Evolutionary conservation across 1,140 invertebrate genomes (phyloP), one percentile per base, ranked within the genome.

Genomic region (Drosophila teissieri): DNA sequence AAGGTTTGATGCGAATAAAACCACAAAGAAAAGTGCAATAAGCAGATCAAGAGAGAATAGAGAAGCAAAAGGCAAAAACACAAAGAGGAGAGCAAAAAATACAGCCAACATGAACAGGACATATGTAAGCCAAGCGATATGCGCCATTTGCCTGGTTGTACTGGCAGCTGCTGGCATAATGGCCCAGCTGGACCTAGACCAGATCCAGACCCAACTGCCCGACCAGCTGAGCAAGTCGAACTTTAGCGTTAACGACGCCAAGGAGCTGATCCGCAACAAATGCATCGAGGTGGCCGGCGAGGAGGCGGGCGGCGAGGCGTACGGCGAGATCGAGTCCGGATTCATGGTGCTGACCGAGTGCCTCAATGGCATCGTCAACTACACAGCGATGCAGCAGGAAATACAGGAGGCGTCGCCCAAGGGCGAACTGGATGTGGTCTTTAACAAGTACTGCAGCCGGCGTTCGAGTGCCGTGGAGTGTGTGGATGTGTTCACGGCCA

Each of bases 361-460:
- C 70, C n/a, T 94, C 0, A 83, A 84, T 27, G 73, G 56, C 8
- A 82, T 95, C 7, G 78, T 95, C 0, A 94, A 95, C 67, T 64
- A 92, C 1, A 93, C 92, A 0, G 73, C 88, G 6, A 77, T 96
- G 6, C 92, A 95, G 52, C 76, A 92, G 12, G 95, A 96, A 78
- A 94, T 96, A 54, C 93, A 95, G 31, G 76, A 91, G n/a, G 94
- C 95, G 0, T 94, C 94, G 78, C 94, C 94, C 0, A 93, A 74
- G 6, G 95, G 95, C 5, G 94, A 95, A 54, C 83, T 96, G 58
- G 95, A 92, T 74, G 85, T 90, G 7, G 91, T 92, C 5, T 92
- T 92, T n/a, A 90, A 92, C 34, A 92, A 92, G 27, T 96, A 97
- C 81, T 96, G 95, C 78, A 92, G 93, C 8, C 95, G 95, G 77